Evolutionary conservation across 2,888 invertebrate genomes (phyloP).

Genomic region (Tenthredo distinguenda): DNA sequence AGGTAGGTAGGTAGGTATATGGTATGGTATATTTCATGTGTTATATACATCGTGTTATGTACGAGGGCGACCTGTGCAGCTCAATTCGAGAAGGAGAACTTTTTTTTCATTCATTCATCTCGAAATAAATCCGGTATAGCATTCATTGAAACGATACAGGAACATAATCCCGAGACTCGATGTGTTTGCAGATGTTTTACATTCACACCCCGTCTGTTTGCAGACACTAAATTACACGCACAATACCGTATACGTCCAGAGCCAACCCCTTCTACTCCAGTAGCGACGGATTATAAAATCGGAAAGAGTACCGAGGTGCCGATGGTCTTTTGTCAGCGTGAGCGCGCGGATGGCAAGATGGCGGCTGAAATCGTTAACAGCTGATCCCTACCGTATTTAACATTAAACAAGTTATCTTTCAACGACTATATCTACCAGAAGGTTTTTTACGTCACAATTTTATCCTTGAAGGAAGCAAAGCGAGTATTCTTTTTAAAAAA

Average conservation of each 20-base stretch:
- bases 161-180: conserved; percentile 56
- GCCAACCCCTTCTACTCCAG: conserved; percentile 69
- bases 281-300: conserved; percentile 73
- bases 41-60: neutral
- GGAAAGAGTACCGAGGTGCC: conserved; percentile 15
- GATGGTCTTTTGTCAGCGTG: conserved; percentile 46
- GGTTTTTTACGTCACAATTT: neutral
- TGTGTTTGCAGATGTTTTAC: conserved; percentile 71
- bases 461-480: neutral
- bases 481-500: neutral
- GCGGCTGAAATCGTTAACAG: conserved; percentile 13
- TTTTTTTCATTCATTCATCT: conserved; percentile 42
- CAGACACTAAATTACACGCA: conserved; percentile 77
- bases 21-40: neutral
- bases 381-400: conserved; percentile 28
- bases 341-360: conserved; percentile 16
- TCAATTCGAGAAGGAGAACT: conserved; percentile 34
- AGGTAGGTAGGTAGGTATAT: conserved; percentile 16
- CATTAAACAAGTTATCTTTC: neutral
- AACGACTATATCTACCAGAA: neutral
- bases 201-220: conserved; percentile 75
- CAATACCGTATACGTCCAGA: conserved; percentile 64
- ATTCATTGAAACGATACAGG: conserved; percentile 51
- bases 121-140: conserved; percentile 50
- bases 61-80: conserved; percentile 20